phyloP scores from a whole-genome alignment of 2,888 invertebrate genomes.

The Lepeophtheirus nordmannii region DNA sequence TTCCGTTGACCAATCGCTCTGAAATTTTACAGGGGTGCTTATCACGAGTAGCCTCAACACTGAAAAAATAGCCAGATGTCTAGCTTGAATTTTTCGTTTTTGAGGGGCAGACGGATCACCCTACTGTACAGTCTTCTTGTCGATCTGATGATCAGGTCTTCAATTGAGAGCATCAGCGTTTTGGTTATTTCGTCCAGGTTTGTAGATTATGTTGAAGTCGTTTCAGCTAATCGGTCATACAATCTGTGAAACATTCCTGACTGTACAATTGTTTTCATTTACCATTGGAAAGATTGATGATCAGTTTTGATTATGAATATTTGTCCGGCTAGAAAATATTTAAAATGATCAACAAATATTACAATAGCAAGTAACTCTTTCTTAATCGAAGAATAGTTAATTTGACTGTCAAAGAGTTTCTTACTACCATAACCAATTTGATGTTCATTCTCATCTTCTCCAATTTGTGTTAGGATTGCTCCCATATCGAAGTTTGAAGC shows the following conservation, averaged over 20 bases:
- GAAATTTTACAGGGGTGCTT: too few relatives aligned
- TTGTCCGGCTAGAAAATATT: not conserved
- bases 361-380: not conserved
- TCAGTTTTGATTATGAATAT: conserved; percentile 4
- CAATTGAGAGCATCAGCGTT: too few relatives aligned
- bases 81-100: too few relatives aligned
- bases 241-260: not conserved
- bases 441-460: not conserved
- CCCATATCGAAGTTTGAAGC: not conserved
- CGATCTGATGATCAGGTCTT: too few relatives aligned
- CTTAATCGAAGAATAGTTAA: not conserved
- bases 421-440: not conserved
- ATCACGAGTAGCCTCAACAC: too few relatives aligned
- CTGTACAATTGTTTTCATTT: not conserved
- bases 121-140: too few relatives aligned
- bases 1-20: too few relatives aligned
- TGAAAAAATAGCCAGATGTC: too few relatives aligned
- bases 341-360: not conserved
- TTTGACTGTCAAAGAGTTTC: not conserved
- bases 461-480: not conserved
- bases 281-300: conserved; percentile 1
- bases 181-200: not conserved
- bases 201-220: not conserved
- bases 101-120: too few relatives aligned
- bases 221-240: not conserved